A percentile compares a stretch with the other conserved stretches of the same genome.
Evolutionary conservation across 2,797 vertebrate species (phyloP).

Genomic region (Staurois parvus): DNA sequence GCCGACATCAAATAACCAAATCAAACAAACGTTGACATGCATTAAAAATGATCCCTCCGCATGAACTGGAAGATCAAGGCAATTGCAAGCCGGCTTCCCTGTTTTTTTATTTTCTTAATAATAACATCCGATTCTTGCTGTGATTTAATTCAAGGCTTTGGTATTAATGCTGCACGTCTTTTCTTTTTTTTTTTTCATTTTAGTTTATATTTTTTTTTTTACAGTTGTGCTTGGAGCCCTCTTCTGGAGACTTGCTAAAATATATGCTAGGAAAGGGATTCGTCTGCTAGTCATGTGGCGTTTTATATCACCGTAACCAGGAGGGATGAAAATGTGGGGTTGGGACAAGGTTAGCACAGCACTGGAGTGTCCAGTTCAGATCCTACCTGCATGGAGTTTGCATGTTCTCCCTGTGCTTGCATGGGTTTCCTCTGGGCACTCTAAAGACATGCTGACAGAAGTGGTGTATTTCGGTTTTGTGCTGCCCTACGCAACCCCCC

Average conservation of each 20-base stretch:
- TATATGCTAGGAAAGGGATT: neutral
- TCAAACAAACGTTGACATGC: conserved; percentile 50
- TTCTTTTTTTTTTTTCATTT: neutral
- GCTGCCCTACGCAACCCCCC: no score
- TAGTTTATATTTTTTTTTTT: conserved; percentile 63
- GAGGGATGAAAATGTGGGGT: no score
- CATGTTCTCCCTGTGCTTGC: no score
- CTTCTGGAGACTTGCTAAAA: conserved; percentile 77
- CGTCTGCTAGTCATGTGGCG: no score
- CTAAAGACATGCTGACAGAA: no score
- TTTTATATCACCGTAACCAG: no score
- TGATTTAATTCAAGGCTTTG: conserved; percentile 37
- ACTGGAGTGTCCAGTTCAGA: no score
- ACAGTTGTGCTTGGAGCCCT: conserved; percentile 79
- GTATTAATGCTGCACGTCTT: neutral
- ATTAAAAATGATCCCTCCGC: conserved; percentile 49
- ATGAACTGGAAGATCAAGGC: conserved; percentile 43
- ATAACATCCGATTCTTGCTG: conserved; percentile 3
- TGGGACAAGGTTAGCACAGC: no score
- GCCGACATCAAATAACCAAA: conserved; percentile 54
- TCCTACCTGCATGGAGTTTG: no score
- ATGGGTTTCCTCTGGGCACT: no score
- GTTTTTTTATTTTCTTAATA: neutral
- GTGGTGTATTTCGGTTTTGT: no score
- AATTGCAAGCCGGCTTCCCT: neutral